Evolutionary conservation across 2,888 invertebrate species (phyloP).

Genomic region (Eretmocerus hayati): DNA sequence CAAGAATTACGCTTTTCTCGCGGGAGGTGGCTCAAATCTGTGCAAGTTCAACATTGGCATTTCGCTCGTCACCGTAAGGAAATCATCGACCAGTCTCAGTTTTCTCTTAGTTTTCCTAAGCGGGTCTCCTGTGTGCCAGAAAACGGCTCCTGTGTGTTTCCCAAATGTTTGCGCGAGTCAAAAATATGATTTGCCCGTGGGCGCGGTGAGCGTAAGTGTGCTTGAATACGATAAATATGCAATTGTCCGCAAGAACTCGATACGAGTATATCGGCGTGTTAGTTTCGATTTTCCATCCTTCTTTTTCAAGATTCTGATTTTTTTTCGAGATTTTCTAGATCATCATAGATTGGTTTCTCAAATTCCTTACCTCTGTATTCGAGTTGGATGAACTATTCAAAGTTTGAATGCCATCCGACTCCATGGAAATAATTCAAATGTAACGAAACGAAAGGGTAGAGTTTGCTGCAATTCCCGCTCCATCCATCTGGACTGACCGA

Average conservation of each 20-base stretch:
- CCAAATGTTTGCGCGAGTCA: slow-evolving; percentile 25
- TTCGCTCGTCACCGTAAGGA: slow-evolving; percentile 8
- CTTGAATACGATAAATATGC: not conserved
- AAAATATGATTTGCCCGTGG: slow-evolving; percentile 23
- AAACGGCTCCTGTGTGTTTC: slow-evolving; percentile 11
- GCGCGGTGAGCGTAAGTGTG: not conserved
- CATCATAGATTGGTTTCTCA: no score
- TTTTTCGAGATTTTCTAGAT: no score
- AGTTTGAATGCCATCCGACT: no score
- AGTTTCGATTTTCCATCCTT: no score
- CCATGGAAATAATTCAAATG: no score
- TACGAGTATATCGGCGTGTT: no score
- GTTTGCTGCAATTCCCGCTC: no score
- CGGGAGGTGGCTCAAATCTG: not conserved
- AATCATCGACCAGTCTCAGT: slow-evolving; percentile 16
- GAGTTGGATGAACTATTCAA: no score
- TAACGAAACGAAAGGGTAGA: no score
- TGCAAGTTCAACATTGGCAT: not conserved
- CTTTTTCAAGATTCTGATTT: no score
- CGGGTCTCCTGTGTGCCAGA: slow-evolving; percentile 17
- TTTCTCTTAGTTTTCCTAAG: slow-evolving; percentile 16
- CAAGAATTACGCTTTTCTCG: not conserved
- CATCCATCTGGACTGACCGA: no score
- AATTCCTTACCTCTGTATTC: no score
- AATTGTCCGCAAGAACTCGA: not conserved